phyloP scores from a whole-genome alignment of 2,888 invertebrate genomes.

The Drosophila seclusa region DNA sequence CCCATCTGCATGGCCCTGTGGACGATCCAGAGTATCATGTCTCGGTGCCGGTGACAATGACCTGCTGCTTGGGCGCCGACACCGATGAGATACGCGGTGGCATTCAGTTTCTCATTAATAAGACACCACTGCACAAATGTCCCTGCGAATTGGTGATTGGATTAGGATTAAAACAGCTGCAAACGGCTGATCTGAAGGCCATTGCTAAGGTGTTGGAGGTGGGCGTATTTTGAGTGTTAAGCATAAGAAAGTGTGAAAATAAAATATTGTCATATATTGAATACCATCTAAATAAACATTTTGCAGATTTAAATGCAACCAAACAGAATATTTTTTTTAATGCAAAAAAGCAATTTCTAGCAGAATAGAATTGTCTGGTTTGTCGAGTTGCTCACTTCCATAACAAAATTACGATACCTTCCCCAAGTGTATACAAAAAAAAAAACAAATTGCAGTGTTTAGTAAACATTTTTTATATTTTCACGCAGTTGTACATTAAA shows the following conservation, averaged over 20 bases:
- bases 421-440: neutral
- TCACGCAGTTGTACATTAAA: conserved; percentile 84
- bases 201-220: conserved; percentile 71
- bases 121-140: conserved; percentile 75
- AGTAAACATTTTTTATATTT: conserved; percentile 76
- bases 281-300: neutral
- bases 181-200: conserved; percentile 67
- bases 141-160: conserved; percentile 78
- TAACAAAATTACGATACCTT: neutral
- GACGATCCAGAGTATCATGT: conserved; percentile 67
- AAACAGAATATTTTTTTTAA: neutral
- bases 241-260: conserved; percentile 25
- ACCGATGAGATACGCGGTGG: conserved; percentile 80
- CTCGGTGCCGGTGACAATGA: conserved; percentile 80
- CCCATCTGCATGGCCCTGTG: conserved; percentile 59
- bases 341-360: rapidly evolving
- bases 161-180: conserved; percentile 77
- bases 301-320: neutral
- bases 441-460: conserved; percentile 30
- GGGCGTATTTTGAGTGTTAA: conserved; percentile 40
- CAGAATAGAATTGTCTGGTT: neutral
- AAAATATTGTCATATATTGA: neutral
- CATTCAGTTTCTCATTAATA: conserved; percentile 82
- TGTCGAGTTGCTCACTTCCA: neutral
- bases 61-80: conserved; percentile 79